phyloP scores from a whole-genome alignment of 2,888 invertebrate species.

The Eilema sororculum region DNA sequence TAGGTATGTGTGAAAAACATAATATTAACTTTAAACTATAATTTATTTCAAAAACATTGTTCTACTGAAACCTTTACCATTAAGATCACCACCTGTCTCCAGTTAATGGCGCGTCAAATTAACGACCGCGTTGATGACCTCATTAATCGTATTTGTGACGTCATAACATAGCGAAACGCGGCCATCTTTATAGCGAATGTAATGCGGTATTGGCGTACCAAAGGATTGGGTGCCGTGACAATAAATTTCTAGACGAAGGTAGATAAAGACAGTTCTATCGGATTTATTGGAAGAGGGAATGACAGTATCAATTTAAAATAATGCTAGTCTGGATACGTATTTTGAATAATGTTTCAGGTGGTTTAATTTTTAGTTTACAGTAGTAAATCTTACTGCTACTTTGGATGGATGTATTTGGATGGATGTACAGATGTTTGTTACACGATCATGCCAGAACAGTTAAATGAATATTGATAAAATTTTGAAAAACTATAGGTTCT shows the following conservation, averaged over 20 bases:
- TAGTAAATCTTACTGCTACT: neutral
- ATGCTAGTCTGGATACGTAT: neutral
- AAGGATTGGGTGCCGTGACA: conserved; percentile 17
- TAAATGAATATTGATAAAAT: neutral
- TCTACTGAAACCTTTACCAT: conserved; percentile 20
- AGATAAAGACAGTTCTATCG: conserved; percentile 5
- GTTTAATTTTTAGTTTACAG: neutral
- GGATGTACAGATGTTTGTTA: neutral
- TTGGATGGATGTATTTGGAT: neutral
- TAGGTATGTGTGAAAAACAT: too few species aligned
- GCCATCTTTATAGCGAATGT: conserved; percentile 16
- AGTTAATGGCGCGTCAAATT: conserved; percentile 45
- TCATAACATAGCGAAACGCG: conserved; percentile 30
- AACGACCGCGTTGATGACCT: conserved; percentile 44
- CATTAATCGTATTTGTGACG: conserved; percentile 46
- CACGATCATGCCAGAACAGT: neutral
- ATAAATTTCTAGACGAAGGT: conserved; percentile 6
- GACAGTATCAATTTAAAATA: conserved; percentile 4
- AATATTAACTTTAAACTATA: too few species aligned
- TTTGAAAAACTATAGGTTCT: too few species aligned
- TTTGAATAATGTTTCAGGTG: neutral
- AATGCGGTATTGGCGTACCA: neutral
- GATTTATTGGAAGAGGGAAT: neutral
- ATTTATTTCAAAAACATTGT: neutral
- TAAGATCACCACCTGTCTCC: conserved; percentile 7